A percentile compares a stretch with the other conserved stretches of the same genome.
Conservation (phyloP, 2,888 invertebrate species). For the Limnephilus lunatus region DNA sequence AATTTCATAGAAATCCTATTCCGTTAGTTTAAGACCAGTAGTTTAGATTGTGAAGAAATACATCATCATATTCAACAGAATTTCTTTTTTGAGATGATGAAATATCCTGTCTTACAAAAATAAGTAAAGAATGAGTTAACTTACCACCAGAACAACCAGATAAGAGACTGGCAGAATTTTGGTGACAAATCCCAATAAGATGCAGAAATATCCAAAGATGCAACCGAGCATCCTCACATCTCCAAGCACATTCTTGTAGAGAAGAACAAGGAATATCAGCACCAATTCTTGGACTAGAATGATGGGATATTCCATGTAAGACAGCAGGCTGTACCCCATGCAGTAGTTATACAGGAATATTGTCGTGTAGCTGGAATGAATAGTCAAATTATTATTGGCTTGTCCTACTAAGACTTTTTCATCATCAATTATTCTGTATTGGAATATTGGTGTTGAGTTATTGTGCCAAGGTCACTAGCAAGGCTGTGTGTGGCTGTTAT, state of each 20-base stretch:
- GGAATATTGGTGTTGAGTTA: background rate
- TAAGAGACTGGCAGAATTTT: slow-evolving; percentile 73
- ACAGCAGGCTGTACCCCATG: slow-evolving; percentile 84
- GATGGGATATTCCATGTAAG: slow-evolving; percentile 91
- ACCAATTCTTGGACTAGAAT: slow-evolving; percentile 86
- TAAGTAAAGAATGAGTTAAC: slow-evolving; percentile 68
- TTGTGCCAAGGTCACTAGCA: background rate
- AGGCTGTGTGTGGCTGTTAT: background rate
- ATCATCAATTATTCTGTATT: background rate
- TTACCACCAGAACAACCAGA: slow-evolving; percentile 82
- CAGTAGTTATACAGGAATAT: slow-evolving; percentile 89
- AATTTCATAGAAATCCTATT: too few species aligned
- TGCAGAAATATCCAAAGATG: slow-evolving; percentile 70
- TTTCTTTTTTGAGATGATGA: background rate
- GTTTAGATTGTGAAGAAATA: background rate
- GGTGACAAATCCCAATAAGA: slow-evolving; percentile 69
- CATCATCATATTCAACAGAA: background rate
- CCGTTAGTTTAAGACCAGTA: too few species aligned
- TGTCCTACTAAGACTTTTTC: background rate
- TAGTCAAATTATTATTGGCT: background rate
- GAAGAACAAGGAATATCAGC: slow-evolving; percentile 83
- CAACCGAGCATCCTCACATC: slow-evolving; percentile 69
- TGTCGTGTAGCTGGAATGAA: slow-evolving; percentile 84
- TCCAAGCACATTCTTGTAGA: slow-evolving; percentile 80
- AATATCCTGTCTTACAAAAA: background rate